phyloP scores from a whole-genome alignment of 1,140 invertebrate genomes.

The Hycleus phaleratus region DNA sequence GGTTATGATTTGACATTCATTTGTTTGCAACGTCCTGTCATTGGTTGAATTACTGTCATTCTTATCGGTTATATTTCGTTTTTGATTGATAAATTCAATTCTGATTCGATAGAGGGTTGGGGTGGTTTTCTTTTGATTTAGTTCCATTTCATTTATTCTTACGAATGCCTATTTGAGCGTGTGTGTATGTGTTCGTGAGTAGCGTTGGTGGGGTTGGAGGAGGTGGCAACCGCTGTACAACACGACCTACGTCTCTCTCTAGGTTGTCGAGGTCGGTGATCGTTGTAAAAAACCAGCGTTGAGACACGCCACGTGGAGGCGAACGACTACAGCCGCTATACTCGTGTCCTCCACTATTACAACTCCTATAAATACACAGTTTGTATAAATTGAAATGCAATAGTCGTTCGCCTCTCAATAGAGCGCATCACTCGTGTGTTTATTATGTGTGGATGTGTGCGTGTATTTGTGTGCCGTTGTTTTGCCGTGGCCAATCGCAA shows the following conservation, averaged over 20 bases:
- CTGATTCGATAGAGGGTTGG: too few species aligned
- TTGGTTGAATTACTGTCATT: too few species aligned
- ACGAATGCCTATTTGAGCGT: too few species aligned
- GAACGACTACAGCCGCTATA: slow-evolving; percentile 33
- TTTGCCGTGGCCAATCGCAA: too few species aligned
- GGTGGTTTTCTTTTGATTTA: neutral
- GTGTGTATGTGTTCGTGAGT: neutral
- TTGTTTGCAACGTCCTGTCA: too few species aligned
- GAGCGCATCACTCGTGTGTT: slow-evolving; percentile 8
- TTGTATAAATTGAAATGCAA: slow-evolving; percentile 17
- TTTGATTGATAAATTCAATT: too few species aligned
- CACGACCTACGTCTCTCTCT: slow-evolving; percentile 40
- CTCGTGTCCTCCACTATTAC: slow-evolving; percentile 27
- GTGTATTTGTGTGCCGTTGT: slow-evolving; percentile 25
- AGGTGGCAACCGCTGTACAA: slow-evolving; percentile 7
- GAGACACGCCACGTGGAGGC: slow-evolving; percentile 41
- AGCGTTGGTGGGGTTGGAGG: neutral
- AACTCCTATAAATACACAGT: slow-evolving; percentile 3
- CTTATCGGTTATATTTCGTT: too few species aligned
- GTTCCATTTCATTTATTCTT: too few species aligned
- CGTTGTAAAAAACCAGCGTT: slow-evolving; percentile 36
- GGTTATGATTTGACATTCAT: too few species aligned
- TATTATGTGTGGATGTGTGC: too few species aligned
- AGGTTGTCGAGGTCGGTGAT: slow-evolving; percentile 44
- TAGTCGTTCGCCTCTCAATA: slow-evolving; percentile 31